Percentiles rank a stretch among this genome's conserved stretches.
Conservation (phyloP, 2,888 invertebrate genomes). For the Merodon equestris region DNA sequence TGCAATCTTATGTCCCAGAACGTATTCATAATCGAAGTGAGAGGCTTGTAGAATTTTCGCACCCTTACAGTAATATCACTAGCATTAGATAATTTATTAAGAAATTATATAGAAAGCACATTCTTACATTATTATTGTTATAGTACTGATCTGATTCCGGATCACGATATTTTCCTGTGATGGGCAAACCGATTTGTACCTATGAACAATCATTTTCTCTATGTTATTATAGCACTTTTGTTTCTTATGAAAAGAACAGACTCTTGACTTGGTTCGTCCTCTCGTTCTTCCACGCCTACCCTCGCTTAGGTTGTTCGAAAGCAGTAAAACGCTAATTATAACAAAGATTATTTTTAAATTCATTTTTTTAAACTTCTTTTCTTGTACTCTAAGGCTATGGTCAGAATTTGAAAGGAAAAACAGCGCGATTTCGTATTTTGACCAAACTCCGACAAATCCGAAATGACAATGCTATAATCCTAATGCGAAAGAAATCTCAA, state of each 20-base stretch:
- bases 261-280: constrained; percentile 88
- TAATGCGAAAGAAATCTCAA: constrained; percentile 52
- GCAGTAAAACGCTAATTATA: constrained; percentile 76
- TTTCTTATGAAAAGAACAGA: constrained; percentile 72
- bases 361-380: too few species aligned
- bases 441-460: constrained; percentile 67
- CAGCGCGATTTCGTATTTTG: constrained; percentile 47
- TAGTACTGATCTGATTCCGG: constrained; percentile 95
- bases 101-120: not conserved
- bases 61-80: constrained; percentile 86
- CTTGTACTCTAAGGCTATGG: too few species aligned
- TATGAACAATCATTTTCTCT: constrained; percentile 71
- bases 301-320: constrained; percentile 76
- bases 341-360: constrained; percentile 74
- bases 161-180: constrained; percentile 93
- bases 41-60: constrained; percentile 93
- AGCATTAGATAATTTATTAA: not conserved
- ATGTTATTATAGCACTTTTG: too few species aligned
- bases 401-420: constrained; percentile 23
- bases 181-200: constrained; percentile 91
- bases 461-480: constrained; percentile 58
- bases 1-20: constrained; percentile 95
- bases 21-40: constrained; percentile 96
- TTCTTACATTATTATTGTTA: constrained; percentile 87
- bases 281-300: constrained; percentile 86